Conservation (phyloP, 2,113 vertebrate genomes). For the Pungitius pungitius region DNA sequence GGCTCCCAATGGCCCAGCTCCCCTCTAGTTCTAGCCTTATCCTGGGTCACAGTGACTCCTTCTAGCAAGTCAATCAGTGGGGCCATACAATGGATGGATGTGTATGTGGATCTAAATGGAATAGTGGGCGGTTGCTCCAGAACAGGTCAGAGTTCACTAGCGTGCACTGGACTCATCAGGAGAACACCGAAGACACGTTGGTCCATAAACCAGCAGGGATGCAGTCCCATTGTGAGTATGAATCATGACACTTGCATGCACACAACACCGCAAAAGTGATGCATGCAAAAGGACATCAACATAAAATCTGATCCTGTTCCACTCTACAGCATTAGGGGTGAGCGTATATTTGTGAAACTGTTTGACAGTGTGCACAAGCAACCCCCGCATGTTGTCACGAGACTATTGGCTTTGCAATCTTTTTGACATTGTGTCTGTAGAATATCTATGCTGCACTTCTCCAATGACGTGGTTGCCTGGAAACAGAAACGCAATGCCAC, state of each 20-base stretch:
- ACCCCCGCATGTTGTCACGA: slow-evolving; percentile 38
- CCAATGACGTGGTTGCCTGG: slow-evolving; percentile 72
- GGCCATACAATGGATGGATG: slow-evolving; percentile 75
- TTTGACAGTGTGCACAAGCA: neutral
- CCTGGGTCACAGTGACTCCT: slow-evolving; percentile 56
- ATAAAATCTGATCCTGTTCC: slow-evolving; percentile 17
- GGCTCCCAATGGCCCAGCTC: slow-evolving; percentile 57
- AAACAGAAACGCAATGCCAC: slow-evolving; percentile 69
- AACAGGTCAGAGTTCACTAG: slow-evolving; percentile 65
- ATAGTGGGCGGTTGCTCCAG: slow-evolving; percentile 69
- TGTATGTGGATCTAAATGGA: slow-evolving; percentile 69
- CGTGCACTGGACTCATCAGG: slow-evolving; percentile 67
- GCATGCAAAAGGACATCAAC: slow-evolving; percentile 2
- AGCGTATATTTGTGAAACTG: neutral
- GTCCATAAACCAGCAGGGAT: slow-evolving; percentile 64
- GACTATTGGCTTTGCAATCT: slow-evolving; percentile 60
- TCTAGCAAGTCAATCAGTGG: slow-evolving; percentile 40
- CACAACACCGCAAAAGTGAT: neutral
- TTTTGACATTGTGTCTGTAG: slow-evolving; percentile 65
- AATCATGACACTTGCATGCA: slow-evolving; percentile 5
- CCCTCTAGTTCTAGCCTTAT: slow-evolving; percentile 39
- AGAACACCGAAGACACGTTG: slow-evolving; percentile 59
- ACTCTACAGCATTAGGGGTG: slow-evolving; percentile 10
- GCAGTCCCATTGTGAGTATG: slow-evolving; percentile 78
- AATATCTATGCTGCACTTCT: slow-evolving; percentile 64